Conservation (phyloP, 2,888 invertebrate species). For the Pheosia gnoma region DNA sequence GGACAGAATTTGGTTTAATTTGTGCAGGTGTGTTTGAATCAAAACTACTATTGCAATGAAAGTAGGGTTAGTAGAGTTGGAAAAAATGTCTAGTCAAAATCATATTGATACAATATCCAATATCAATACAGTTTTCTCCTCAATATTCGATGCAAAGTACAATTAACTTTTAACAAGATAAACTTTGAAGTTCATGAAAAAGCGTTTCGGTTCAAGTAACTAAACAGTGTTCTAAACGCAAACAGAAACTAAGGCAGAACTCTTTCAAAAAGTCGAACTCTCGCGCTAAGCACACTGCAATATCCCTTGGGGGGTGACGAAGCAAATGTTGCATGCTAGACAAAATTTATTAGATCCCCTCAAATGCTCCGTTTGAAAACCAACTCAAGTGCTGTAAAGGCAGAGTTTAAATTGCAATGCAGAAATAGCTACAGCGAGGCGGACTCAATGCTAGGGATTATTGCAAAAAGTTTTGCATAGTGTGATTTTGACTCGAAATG, state of each 20-base stretch:
- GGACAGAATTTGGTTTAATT: not conserved
- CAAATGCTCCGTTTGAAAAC: slow-evolving; percentile 20
- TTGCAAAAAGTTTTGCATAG: slow-evolving; percentile 53
- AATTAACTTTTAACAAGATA: not conserved
- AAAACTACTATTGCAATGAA: not conserved
- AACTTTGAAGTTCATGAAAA: not conserved
- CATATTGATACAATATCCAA: too few relatives aligned
- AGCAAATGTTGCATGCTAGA: slow-evolving; percentile 62
- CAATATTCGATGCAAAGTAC: not conserved
- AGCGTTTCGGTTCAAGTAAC: not conserved
- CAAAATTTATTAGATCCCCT: slow-evolving; percentile 57
- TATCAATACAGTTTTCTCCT: not conserved
- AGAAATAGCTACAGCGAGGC: slow-evolving; percentile 29
- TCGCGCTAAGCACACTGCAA: slow-evolving; percentile 44
- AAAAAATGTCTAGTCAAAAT: too few relatives aligned
- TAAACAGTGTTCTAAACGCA: slow-evolving; percentile 16
- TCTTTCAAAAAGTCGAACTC: slow-evolving; percentile 36
- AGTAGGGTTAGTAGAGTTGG: not conserved
- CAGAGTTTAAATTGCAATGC: slow-evolving; percentile 23
- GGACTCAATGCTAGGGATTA: slow-evolving; percentile 50
- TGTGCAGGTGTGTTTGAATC: not conserved
- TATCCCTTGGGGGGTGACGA: slow-evolving; percentile 59
- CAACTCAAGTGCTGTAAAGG: slow-evolving; percentile 20
- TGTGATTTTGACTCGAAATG: slow-evolving; percentile 52
- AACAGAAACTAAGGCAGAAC: slow-evolving; percentile 36